Conservation (phyloP, 1,140 invertebrate species). For the Calliphora vicina region DNA sequence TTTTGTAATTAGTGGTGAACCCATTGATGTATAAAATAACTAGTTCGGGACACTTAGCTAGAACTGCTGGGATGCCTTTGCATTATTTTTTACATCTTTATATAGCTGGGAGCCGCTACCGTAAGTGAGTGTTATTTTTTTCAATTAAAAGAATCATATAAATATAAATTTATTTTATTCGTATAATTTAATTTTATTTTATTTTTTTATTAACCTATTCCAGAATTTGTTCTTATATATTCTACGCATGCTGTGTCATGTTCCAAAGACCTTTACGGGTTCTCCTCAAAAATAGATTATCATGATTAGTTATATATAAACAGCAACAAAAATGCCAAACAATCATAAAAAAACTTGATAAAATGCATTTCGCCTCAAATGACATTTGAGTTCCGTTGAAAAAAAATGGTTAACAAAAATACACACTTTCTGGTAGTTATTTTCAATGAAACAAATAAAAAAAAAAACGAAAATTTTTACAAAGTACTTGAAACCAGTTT, state of each 20-base stretch:
- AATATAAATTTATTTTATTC: background rate
- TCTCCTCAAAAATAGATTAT: background rate
- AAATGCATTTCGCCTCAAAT: background rate
- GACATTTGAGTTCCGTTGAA: background rate
- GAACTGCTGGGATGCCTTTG: too few species aligned
- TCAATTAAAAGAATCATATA: too few species aligned
- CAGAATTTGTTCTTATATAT: background rate
- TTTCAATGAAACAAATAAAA: background rate
- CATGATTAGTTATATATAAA: background rate
- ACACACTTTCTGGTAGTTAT: background rate
- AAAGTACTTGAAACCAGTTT: constrained; percentile 2
- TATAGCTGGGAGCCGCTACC: too few species aligned
- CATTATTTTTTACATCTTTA: too few species aligned
- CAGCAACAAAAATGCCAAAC: background rate
- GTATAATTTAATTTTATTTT: background rate
- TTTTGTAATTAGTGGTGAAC: too few species aligned
- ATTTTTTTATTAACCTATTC: background rate
- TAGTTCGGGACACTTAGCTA: too few species aligned
- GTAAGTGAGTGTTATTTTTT: too few species aligned
- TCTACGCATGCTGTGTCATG: constrained; percentile 1
- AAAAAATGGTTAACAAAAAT: background rate
- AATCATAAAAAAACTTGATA: background rate
- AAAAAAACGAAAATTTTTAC: background rate
- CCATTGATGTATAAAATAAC: too few species aligned
- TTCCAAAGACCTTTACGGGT: background rate